Percentiles rank a stretch among this genome's conserved stretches.
Conservation (phyloP, 2,113 vertebrate genomes). For the Tauraco erythrolophus region DNA sequence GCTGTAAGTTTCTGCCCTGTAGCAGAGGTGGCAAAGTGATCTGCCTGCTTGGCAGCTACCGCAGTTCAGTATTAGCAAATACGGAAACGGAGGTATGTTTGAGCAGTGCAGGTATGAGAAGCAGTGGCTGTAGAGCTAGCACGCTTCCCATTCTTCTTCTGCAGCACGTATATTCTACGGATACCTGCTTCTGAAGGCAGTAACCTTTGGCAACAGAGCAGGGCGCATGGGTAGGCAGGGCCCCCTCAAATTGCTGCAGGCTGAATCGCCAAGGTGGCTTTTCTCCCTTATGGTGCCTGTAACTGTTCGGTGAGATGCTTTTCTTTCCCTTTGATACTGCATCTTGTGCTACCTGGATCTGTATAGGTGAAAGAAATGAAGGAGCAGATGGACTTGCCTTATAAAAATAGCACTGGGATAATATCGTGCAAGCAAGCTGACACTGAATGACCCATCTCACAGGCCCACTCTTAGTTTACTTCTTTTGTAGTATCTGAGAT, state of each 20-base stretch:
- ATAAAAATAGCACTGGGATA: background rate
- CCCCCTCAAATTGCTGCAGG: background rate
- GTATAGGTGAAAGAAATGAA: slow-evolving; percentile 13
- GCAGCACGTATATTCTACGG: accelerated
- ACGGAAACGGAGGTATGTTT: background rate
- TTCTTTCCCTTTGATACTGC: background rate
- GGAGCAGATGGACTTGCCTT: background rate
- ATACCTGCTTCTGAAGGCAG: background rate
- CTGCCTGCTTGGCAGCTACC: background rate
- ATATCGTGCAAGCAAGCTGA: background rate
- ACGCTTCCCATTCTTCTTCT: accelerated
- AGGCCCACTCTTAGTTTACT: background rate
- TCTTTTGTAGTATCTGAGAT: background rate
- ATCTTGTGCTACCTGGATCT: background rate
- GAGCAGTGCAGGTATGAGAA: background rate
- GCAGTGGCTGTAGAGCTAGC: background rate
- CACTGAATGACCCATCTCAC: slow-evolving; percentile 2
- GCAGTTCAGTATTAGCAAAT: background rate
- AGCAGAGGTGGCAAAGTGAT: background rate
- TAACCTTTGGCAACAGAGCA: accelerated
- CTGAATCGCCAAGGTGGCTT: background rate
- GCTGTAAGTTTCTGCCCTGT: background rate
- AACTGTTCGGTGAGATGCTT: background rate
- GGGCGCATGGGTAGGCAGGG: background rate
- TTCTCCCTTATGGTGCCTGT: background rate